Conservation (phyloP, 2,888 invertebrate species). For the Xanthorhoe designata region DNA sequence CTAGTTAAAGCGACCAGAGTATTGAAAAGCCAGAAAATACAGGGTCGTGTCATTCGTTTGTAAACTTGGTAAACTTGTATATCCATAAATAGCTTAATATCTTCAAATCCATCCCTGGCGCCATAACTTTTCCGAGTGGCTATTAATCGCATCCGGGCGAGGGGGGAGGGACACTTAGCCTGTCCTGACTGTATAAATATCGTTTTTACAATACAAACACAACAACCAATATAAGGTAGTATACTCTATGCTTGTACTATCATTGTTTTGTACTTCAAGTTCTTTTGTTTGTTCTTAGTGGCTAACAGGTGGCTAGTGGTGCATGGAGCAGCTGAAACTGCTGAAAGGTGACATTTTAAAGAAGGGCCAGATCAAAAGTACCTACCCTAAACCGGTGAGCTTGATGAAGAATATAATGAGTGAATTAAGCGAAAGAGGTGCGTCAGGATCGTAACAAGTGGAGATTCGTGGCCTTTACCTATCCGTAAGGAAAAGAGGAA, state of each 20-base stretch:
- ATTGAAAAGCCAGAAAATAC: conserved; percentile 64
- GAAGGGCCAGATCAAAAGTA: no score
- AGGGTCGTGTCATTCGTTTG: conserved; percentile 48
- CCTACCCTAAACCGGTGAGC: no score
- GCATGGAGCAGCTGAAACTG: no score
- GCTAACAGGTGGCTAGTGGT: no score
- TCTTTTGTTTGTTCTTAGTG: no score
- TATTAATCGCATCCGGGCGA: conserved; percentile 65
- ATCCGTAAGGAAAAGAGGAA: no score
- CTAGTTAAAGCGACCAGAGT: conserved; percentile 64
- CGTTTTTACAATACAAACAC: conserved; percentile 36
- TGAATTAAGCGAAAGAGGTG: no score
- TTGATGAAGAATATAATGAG: no score
- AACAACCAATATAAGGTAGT: background rate
- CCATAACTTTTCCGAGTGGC: conserved; percentile 67
- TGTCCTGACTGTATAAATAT: conserved; percentile 46
- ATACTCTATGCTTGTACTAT: background rate
- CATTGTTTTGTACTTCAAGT: no score
- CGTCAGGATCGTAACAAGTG: no score
- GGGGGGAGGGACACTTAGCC: conserved; percentile 63
- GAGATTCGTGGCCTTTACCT: no score
- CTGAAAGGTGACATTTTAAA: no score
- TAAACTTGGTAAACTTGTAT: background rate
- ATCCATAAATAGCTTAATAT: background rate
- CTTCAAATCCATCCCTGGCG: conserved; percentile 54